Conservation (phyloP, 2,888 invertebrate species). For the Thumatha senex region DNA sequence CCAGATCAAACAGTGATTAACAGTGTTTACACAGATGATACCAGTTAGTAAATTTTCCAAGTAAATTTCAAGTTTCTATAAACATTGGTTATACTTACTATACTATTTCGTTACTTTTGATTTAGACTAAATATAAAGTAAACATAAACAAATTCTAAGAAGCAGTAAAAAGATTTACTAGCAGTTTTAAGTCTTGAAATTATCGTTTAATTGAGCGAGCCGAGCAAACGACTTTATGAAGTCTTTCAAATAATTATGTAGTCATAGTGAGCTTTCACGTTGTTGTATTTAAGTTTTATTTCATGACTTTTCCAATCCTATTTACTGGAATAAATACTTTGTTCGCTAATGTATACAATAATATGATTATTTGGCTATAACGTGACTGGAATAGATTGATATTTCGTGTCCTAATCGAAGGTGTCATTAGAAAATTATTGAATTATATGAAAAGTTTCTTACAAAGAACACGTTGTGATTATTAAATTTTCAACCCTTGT, state of each 20-base stretch:
- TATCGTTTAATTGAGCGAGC: conserved; percentile 23
- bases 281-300: background rate
- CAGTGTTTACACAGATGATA: conserved; percentile 28
- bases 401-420: conserved; percentile 3
- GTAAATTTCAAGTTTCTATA: conserved; percentile 2
- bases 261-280: background rate
- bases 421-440: background rate
- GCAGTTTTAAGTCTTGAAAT: conserved; percentile 15
- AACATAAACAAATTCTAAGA: background rate
- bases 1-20: conserved; percentile 34
- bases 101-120: background rate
- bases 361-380: too few species aligned
- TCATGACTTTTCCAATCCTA: background rate
- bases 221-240: conserved; percentile 2
- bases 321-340: too few species aligned
- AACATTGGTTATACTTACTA: background rate
- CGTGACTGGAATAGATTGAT: background rate
- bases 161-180: conserved; percentile 2
- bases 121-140: background rate
- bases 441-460: background rate
- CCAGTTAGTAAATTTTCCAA: conserved; percentile 26
- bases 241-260: background rate
- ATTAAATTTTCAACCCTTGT: background rate
- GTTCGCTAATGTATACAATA: too few species aligned
- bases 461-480: background rate